Percentiles rank a stretch among this genome's conserved stretches.
Evolutionary conservation across 1,140 invertebrate species (phyloP).

Genomic region (Leptinotarsa lineolata): DNA sequence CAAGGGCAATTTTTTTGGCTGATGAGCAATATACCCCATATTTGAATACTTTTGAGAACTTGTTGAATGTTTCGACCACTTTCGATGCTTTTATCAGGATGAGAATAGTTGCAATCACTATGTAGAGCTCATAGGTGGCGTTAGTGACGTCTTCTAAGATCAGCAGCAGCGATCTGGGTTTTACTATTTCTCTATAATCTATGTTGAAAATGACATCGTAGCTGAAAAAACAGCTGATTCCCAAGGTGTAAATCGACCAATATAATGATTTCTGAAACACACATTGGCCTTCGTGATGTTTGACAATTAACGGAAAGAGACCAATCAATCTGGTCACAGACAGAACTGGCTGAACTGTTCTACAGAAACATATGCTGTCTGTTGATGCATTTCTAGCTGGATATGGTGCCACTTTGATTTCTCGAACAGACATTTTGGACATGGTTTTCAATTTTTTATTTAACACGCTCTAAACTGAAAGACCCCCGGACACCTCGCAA

Average conservation of each 20-base stretch:
- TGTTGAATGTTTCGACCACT: slow-evolving; percentile 41
- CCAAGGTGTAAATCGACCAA: slow-evolving; percentile 40
- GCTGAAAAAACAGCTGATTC: slow-evolving; percentile 27
- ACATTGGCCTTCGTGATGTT: slow-evolving; percentile 35
- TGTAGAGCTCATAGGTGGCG: slow-evolving; percentile 41
- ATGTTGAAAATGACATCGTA: slow-evolving; percentile 31
- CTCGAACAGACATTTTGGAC: neutral
- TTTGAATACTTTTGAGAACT: slow-evolving; percentile 32
- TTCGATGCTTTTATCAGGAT: slow-evolving; percentile 37
- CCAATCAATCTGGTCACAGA: slow-evolving; percentile 39
- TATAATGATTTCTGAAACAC: slow-evolving; percentile 35
- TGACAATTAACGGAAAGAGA: slow-evolving; percentile 41
- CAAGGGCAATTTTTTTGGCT: slow-evolving; percentile 26
- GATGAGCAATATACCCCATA: slow-evolving; percentile 43
- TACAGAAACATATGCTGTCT: slow-evolving; percentile 41
- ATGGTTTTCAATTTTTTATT: too few species aligned
- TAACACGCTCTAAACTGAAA: too few species aligned
- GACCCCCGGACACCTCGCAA: too few species aligned
- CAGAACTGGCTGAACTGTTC: slow-evolving; percentile 36
- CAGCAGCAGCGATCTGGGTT: slow-evolving; percentile 39
- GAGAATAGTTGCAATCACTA: slow-evolving; percentile 32
- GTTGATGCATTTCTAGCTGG: neutral
- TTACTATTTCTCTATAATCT: slow-evolving; percentile 38
- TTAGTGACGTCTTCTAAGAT: slow-evolving; percentile 44
- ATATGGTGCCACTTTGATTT: neutral